A percentile compares a stretch with the other conserved stretches of the same genome.
phyloP scores from a whole-genome alignment of 2,113 vertebrate genomes.

The Upupa epops region DNA sequence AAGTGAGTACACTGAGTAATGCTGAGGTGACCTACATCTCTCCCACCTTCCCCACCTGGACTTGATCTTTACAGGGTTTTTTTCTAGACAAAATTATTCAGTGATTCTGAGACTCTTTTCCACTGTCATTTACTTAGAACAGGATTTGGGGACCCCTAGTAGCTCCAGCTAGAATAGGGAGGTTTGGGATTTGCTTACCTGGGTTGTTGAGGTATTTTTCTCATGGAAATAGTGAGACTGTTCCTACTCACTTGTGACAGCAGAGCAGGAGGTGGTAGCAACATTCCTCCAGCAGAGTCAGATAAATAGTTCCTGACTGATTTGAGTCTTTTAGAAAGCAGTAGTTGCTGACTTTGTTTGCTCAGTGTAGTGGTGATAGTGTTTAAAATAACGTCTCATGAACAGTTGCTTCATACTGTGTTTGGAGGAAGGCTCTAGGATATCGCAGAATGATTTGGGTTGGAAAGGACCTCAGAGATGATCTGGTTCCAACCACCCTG shows the following conservation, averaged over 20 bases:
- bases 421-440: not conserved
- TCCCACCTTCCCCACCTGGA: not conserved
- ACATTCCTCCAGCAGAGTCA: not conserved
- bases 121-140: too few relatives aligned
- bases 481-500: too few relatives aligned
- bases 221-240: not conserved
- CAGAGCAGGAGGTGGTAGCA: not conserved
- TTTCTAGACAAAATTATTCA: too few relatives aligned
- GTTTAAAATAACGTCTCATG: not conserved
- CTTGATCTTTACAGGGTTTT: too few relatives aligned
- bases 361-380: rapidly evolving
- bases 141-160: too few relatives aligned
- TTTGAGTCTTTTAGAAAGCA: not conserved
- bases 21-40: not conserved
- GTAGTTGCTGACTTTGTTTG: not conserved
- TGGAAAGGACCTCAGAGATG: too few relatives aligned
- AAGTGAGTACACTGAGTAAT: not conserved
- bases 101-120: not conserved
- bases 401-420: rapidly evolving
- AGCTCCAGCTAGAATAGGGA: not conserved
- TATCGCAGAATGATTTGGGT: too few relatives aligned
- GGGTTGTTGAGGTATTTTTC: not conserved
- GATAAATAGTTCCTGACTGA: not conserved
- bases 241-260: not conserved
- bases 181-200: not conserved